Evolutionary conservation across 2,113 vertebrate species (phyloP).

Genomic region (Grammatotria lemairii): DNA sequence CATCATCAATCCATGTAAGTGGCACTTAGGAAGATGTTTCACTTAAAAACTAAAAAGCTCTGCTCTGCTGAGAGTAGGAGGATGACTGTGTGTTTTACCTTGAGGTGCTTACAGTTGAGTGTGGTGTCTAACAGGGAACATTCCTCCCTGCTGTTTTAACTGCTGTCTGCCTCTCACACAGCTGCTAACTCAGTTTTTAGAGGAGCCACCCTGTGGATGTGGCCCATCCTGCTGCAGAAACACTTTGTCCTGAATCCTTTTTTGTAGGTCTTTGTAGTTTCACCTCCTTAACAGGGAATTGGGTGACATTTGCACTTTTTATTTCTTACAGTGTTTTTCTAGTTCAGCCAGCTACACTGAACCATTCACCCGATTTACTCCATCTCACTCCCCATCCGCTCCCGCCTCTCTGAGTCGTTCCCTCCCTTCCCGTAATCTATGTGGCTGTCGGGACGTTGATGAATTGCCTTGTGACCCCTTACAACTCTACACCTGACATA

Average conservation of each 20-base stretch:
- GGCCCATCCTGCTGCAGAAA: neutral
- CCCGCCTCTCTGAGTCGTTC: neutral
- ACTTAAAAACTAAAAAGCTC: neutral
- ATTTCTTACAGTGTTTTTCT: neutral
- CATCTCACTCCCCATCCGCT: neutral
- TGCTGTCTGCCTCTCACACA: neutral
- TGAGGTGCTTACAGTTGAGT: conserved; percentile 1
- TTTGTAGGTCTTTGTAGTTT: neutral
- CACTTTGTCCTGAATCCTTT: neutral
- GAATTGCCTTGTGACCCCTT: neutral
- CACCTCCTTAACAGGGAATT: neutral
- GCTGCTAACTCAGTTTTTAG: neutral
- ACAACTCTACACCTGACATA: conserved; percentile 19
- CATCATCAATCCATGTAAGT: conserved; percentile 16
- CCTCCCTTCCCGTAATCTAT: neutral
- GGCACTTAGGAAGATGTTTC: neutral
- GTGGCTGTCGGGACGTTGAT: neutral
- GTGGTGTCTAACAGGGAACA: neutral
- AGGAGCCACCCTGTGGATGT: neutral
- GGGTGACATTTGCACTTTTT: neutral
- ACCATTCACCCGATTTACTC: neutral
- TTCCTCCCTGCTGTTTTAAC: neutral
- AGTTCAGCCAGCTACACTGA: neutral
- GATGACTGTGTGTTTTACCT: conserved; percentile 15
- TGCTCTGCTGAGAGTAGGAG: neutral